Percentiles rank a stretch among this genome's conserved stretches.
These are phyloP conservation scores for Acanthosepion lycidas DNA, from an alignment of 2,888 invertebrate species.

Conservation along the genomic window DNA sequence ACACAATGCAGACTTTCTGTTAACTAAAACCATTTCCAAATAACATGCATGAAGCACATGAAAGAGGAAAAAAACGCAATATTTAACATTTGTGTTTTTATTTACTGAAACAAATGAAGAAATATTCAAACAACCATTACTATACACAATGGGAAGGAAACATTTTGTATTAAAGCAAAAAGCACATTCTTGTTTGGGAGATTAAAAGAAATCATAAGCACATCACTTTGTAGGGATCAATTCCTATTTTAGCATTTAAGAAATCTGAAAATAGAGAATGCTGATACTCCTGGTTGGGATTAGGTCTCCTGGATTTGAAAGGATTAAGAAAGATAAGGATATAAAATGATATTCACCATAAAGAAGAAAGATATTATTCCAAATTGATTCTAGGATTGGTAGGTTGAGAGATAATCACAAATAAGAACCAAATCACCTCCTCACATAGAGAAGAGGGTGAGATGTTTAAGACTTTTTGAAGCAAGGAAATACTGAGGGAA, in stretches of 20 bases:
- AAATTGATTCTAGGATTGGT: no score
- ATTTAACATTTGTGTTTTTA: background rate
- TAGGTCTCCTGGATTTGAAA: background rate
- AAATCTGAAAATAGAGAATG: background rate
- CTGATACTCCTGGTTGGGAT: background rate
- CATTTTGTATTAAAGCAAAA: no score
- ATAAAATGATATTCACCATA: no score
- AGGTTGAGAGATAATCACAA: no score
- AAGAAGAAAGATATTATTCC: no score
- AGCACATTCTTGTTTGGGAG: background rate
- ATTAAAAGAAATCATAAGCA: background rate
- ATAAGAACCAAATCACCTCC: no score
- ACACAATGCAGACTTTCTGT: no score
- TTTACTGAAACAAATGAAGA: constrained; percentile 15
- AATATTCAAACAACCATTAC: background rate
- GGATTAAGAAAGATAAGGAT: background rate
- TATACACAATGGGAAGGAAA: background rate
- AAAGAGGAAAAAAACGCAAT: background rate
- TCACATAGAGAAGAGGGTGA: no score
- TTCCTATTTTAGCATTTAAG: background rate
- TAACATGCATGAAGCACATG: background rate
- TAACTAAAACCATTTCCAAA: no score
- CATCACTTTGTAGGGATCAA: background rate
- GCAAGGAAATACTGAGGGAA: no score
- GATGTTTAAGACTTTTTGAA: no score